Base-by-base conservation (phyloP, 1,140 invertebrate species). In the Neelides sp. region DNA sequence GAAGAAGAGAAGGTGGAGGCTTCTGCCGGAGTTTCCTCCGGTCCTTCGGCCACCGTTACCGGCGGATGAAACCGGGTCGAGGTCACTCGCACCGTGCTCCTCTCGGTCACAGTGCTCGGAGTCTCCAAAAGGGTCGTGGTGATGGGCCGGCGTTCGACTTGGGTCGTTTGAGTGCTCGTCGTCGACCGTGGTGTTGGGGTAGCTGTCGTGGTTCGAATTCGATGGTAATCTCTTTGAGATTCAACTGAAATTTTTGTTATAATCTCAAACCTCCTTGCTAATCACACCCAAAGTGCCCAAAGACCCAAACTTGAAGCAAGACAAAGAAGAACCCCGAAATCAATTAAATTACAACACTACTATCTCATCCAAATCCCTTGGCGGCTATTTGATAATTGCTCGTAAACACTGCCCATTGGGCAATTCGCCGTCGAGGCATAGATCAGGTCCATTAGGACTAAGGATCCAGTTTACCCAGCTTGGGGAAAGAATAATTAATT, bases 151-250 rank as follows among this genome's bases (percentile, higher is more conserved):
- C 20, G 48, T 55, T 5, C 49, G 43, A 2, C 58, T 42, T 48
- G 49, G 48, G 28, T 57, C 58, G 3, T 42, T 28, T 4, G 61
- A 54, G 15, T 50, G 47, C 40, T 44, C 13, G 50, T 36, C 37
- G 48, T 54, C 3, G 48, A 50, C 36, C 37, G 17, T 47, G 68
- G 64, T 60, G 65, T 66, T 61, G 64, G 69, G 70, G 64, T 61
- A 69, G 64, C 66, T 72, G 74, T 67, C 58, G 68, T 45, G 2
- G 58, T 53, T 51, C 61, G 77, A 58, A 79, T 78, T 63, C 80
- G 76, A 66, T 89, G 85, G 67, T 84, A 89, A 66, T 88, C 83
- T 66, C 83, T 83, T 66, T 89, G 85, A 4, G 85, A 82, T 66
- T 89, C 85, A 57, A 88, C 86, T 90, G 68, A 13, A 4, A 54